These are phyloP conservation scores for Cyphomyrmex costatus DNA, from an alignment of 1,140 invertebrate species.

Conservation along the genomic window DNA sequence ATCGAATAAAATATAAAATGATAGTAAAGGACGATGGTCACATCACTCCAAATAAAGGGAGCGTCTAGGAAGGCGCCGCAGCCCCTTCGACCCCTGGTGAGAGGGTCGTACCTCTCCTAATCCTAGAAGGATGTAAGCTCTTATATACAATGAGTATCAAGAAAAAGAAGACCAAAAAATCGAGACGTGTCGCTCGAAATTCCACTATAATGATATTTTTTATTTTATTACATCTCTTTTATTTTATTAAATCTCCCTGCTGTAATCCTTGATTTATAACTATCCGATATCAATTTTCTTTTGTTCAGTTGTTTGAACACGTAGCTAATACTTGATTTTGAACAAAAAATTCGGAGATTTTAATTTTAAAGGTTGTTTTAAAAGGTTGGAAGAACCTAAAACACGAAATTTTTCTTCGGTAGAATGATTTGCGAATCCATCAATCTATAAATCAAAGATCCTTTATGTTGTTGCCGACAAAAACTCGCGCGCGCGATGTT, in stretches of 20 bases:
- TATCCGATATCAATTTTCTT: slow-evolving; percentile 52
- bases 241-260: slow-evolving; percentile 25
- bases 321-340: neutral
- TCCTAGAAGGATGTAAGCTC: no score
- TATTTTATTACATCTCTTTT: neutral
- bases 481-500: neutral
- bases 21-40: no score
- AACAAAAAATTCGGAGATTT: neutral
- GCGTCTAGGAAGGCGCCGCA: neutral
- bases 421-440: neutral
- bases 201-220: no score
- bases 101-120: no score
- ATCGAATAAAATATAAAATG: neutral
- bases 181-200: no score
- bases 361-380: no score
- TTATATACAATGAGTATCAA: slow-evolving; percentile 67
- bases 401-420: neutral
- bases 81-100: neutral
- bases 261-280: slow-evolving; percentile 6
- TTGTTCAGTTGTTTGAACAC: no score
- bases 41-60: no score
- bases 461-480: neutral
- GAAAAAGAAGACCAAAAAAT: no score
- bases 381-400: neutral
- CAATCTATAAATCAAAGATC: neutral